A percentile compares a stretch with the other conserved stretches of the same genome.
phyloP scores from a whole-genome alignment of 2,888 invertebrate species.

The Steinernema scapterisci region DNA sequence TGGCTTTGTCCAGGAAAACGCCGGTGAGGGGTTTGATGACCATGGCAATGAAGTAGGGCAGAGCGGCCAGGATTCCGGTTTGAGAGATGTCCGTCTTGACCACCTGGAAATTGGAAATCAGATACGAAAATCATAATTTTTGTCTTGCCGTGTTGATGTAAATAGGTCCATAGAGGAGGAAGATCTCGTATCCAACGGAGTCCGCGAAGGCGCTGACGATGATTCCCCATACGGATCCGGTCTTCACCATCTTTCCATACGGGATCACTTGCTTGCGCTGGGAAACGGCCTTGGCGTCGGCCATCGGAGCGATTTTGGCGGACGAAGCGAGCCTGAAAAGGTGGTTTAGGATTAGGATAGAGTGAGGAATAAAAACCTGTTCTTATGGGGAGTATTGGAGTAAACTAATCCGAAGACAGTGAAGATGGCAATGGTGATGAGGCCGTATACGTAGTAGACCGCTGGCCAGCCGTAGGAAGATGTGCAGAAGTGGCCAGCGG shows the following conservation, averaged over 20 bases:
- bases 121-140: not conserved
- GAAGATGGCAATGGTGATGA: not conserved
- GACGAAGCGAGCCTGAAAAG: no score
- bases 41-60: slow-evolving; percentile 2
- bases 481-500: not conserved
- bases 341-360: no score
- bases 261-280: no score
- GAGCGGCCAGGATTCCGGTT: slow-evolving; percentile 10
- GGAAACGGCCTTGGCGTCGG: no score
- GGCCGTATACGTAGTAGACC: not conserved
- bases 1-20: not conserved
- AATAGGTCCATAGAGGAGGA: slow-evolving; percentile 7
- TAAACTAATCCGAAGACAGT: not conserved
- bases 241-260: no score
- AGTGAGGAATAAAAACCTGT: not conserved
- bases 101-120: not conserved
- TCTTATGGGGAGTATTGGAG: not conserved
- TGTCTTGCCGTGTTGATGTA: not conserved
- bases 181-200: not conserved
- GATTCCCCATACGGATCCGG: not conserved
- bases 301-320: no score
- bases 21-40: not conserved
- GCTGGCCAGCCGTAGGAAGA: not conserved
- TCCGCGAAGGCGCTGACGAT: not conserved
- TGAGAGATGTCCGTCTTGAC: not conserved